Evolutionary conservation across 2,888 invertebrate species (phyloP).

Genomic region (Rotaria socialis): DNA sequence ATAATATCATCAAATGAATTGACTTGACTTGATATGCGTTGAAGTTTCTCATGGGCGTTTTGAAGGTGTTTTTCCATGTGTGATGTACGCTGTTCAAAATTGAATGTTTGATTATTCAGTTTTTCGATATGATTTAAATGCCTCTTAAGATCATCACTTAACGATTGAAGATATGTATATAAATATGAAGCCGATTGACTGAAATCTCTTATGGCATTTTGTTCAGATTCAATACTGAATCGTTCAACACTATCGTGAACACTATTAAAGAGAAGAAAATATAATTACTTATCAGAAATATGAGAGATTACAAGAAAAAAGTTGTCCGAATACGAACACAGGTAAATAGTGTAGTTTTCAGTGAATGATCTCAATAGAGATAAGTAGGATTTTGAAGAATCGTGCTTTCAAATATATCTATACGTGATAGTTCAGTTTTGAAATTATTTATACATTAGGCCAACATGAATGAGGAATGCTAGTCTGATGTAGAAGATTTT

Average conservation of each 20-base stretch:
- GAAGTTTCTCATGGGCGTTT: background rate
- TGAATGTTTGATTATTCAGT: slow-evolving; percentile 32
- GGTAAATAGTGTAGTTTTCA: no score
- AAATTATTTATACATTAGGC: no score
- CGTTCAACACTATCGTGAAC: background rate
- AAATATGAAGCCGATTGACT: background rate
- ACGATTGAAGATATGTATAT: background rate
- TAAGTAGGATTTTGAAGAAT: no score
- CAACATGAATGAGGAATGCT: no score
- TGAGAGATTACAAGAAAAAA: no score
- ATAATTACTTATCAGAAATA: no score
- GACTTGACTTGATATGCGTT: background rate
- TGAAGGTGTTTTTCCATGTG: slow-evolving; percentile 9
- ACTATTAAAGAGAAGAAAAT: background rate
- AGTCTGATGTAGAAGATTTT: no score
- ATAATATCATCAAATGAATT: background rate
- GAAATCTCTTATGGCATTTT: background rate
- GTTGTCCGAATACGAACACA: no score
- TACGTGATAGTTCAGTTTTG: no score
- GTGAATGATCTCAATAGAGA: no score
- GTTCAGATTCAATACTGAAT: slow-evolving; percentile 12
- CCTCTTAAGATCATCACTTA: background rate
- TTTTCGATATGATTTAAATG: background rate
- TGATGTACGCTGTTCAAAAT: slow-evolving; percentile 30
- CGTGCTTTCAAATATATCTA: no score